phyloP scores from a whole-genome alignment of 2,888 invertebrate genomes.

The Aplocera efformata region DNA sequence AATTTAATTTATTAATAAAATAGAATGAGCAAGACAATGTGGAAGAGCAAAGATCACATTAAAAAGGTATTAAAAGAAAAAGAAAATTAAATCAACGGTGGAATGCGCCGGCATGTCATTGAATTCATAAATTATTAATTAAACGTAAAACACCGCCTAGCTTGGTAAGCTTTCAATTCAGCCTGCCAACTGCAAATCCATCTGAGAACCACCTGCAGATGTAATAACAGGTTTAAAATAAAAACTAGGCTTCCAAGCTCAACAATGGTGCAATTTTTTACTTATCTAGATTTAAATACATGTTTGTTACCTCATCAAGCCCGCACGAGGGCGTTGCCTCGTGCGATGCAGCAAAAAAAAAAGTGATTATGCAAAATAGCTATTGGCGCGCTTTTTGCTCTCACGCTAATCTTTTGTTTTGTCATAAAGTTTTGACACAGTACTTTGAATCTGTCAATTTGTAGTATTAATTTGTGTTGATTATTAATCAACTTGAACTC shows the following conservation, averaged over 20 bases:
- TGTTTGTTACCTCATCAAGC: conserved; percentile 49
- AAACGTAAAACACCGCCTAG: conserved; percentile 6
- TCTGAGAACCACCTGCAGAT: conserved; percentile 23
- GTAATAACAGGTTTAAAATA: conserved; percentile 38
- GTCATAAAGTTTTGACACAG: conserved; percentile 32
- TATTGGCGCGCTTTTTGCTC: conserved; percentile 15
- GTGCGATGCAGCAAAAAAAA: conserved; percentile 27
- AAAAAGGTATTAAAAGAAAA: no score
- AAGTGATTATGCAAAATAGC: conserved; percentile 25
- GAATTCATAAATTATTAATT: neutral
- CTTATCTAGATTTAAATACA: conserved; percentile 53
- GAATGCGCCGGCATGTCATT: neutral
- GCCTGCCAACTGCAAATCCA: neutral
- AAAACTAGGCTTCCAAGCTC: conserved; percentile 41
- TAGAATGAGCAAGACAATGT: no score
- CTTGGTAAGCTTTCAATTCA: conserved; percentile 8
- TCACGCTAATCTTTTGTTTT: conserved; percentile 25
- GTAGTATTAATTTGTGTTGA: conserved; percentile 1
- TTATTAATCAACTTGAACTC: neutral
- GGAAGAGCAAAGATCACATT: no score
- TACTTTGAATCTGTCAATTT: conserved; percentile 19
- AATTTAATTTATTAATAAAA: no score
- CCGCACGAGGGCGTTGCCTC: conserved; percentile 30
- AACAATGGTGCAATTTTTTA: conserved; percentile 53
- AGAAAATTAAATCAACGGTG: no score